These are phyloP conservation scores for Agelas oroides DNA, from an alignment of 37 sponge, comb jelly and placozoan genomes.

Conservation along the genomic window DNA sequence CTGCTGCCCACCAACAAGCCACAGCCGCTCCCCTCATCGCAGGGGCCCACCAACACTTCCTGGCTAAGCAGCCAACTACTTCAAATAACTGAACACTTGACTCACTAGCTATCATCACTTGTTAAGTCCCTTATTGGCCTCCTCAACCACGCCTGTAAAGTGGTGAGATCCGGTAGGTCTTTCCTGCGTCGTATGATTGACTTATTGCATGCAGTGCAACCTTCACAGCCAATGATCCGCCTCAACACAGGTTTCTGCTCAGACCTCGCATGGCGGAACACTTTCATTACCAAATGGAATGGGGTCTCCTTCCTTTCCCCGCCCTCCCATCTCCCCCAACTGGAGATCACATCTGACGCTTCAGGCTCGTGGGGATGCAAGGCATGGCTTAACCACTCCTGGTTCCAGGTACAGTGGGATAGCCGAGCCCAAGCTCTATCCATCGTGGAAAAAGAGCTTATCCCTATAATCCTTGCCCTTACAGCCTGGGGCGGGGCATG, in stretches of 20 bases:
- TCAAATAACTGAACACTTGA: slow-evolving; percentile 17
- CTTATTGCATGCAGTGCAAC: neutral
- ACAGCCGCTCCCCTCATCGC: neutral
- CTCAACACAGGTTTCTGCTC: slow-evolving; percentile 21
- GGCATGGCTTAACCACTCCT: slow-evolving; percentile 26
- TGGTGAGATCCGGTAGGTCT: slow-evolving; percentile 38
- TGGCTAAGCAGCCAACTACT: slow-evolving; percentile 18
- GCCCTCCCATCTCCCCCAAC: neutral
- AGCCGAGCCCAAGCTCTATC: neutral
- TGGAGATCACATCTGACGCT: slow-evolving; percentile 36
- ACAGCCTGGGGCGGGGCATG: slow-evolving; percentile 48
- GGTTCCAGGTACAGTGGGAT: slow-evolving; percentile 65
- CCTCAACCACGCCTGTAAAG: slow-evolving; percentile 41
- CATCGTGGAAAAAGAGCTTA: slow-evolving; percentile 52
- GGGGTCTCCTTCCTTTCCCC: slow-evolving; percentile 21
- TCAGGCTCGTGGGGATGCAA: slow-evolving; percentile 67
- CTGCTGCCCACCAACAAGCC: too few species aligned
- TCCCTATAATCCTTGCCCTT: slow-evolving; percentile 31
- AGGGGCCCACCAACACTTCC: too few species aligned
- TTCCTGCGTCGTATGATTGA: too few species aligned
- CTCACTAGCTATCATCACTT: too few species aligned
- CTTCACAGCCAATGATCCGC: neutral
- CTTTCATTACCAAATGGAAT: slow-evolving; percentile 17
- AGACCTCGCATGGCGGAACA: slow-evolving; percentile 45
- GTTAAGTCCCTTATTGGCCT: slow-evolving; percentile 44